Percentiles rank a stretch among this genome's conserved stretches.
Conservation (phyloP, 2,888 invertebrate species). For the Ophonus ardosiacus region DNA sequence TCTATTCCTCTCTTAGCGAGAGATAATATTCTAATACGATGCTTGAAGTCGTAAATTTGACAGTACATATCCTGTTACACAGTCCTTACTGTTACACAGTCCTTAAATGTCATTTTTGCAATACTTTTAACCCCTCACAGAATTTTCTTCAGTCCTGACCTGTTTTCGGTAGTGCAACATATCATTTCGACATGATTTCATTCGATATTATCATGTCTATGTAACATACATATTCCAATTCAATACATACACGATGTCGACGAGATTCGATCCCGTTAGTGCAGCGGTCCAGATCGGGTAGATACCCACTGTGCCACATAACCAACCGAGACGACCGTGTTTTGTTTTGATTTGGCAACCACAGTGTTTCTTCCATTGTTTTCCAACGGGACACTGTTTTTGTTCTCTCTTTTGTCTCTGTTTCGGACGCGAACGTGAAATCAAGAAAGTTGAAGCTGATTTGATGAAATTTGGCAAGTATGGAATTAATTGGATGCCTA, state of each 20-base stretch:
- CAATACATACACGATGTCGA: neutral
- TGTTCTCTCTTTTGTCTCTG: neutral
- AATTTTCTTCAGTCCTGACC: neutral
- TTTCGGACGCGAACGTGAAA: neutral
- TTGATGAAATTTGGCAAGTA: neutral
- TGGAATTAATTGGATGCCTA: neutral
- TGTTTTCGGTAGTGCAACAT: neutral
- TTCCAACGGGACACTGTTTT: slow-evolving; percentile 36
- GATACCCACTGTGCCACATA: slow-evolving; percentile 11
- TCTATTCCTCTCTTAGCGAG: too few relatives aligned
- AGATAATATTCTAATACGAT: too few relatives aligned
- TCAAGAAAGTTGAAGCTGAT: neutral
- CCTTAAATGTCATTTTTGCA: too few relatives aligned
- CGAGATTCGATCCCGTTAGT: slow-evolving; percentile 46
- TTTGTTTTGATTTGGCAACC: slow-evolving; percentile 53
- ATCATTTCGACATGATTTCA: neutral
- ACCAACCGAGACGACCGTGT: slow-evolving; percentile 16
- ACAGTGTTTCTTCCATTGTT: slow-evolving; percentile 56
- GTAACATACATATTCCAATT: neutral
- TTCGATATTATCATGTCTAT: neutral
- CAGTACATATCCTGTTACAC: too few relatives aligned
- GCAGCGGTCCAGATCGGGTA: slow-evolving; percentile 54
- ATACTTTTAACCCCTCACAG: too few relatives aligned
- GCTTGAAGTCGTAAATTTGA: too few relatives aligned
- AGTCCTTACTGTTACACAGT: too few relatives aligned